Evolutionary conservation across 2,113 vertebrate species (phyloP).

Genomic region (Urocitellus parryii): DNA sequence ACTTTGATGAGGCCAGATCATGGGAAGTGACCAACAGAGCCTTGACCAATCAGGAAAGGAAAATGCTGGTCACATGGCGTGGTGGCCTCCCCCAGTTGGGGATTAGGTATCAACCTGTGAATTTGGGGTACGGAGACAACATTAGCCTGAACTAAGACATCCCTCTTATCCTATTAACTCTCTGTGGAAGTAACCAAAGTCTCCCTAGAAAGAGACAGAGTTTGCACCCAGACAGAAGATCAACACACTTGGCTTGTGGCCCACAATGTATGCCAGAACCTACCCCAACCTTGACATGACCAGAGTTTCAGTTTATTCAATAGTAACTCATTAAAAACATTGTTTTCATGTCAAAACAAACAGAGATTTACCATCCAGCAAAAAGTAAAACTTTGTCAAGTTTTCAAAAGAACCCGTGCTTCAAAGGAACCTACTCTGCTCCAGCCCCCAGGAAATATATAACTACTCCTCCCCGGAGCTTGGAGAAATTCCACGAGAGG

Average conservation of each 20-base stretch:
- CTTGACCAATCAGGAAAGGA: too few relatives aligned
- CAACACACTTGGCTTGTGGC: background rate
- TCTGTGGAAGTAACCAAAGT: background rate
- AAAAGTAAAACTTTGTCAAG: background rate
- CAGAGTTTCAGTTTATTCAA: background rate
- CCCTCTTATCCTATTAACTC: background rate
- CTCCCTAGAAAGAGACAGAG: background rate
- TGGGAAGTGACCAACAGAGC: too few relatives aligned
- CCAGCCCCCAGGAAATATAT: background rate
- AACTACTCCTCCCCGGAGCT: accelerated
- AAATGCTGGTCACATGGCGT: too few relatives aligned
- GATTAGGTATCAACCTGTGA: background rate
- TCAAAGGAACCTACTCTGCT: background rate
- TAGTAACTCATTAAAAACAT: background rate
- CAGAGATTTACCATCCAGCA: background rate
- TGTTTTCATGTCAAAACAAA: slow-evolving; percentile 2
- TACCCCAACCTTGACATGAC: background rate
- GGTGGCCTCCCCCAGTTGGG: too few relatives aligned
- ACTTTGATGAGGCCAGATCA: too few relatives aligned
- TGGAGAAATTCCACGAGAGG: background rate
- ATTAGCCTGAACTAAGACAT: background rate
- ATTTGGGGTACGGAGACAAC: background rate
- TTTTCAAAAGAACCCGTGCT: background rate
- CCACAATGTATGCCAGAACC: background rate
- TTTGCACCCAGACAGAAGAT: background rate